These are phyloP conservation scores for Megalurothrips usitatus DNA, from an alignment of 2,888 invertebrate genomes.

Conservation along the genomic window DNA sequence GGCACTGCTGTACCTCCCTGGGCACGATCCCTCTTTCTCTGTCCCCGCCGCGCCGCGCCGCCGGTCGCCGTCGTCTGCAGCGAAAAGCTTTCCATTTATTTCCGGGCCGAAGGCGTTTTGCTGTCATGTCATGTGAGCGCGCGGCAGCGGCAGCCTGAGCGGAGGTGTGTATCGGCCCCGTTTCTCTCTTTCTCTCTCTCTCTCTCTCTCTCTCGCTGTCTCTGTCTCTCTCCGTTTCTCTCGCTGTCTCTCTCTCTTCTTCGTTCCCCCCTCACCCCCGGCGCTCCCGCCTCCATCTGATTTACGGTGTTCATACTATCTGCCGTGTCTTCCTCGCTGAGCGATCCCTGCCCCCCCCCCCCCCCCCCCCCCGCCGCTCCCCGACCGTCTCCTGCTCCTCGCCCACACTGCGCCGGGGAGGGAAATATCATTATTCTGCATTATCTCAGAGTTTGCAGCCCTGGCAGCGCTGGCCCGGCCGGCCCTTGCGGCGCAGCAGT, in stretches of 20 bases:
- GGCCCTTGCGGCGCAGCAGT: background rate
- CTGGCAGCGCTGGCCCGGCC: background rate
- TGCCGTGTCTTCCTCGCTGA: slow-evolving; percentile 7
- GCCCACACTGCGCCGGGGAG: background rate
- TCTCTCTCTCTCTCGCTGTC: too few species aligned
- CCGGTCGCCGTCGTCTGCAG: background rate
- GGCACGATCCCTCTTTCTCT: background rate
- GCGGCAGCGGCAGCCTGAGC: background rate
- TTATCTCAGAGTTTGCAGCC: background rate
- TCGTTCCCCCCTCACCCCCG: background rate
- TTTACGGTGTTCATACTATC: slow-evolving; percentile 25
- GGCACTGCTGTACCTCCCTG: background rate
- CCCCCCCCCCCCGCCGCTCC: background rate
- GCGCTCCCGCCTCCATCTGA: background rate
- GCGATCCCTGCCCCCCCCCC: background rate
- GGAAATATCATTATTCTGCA: slow-evolving; percentile 21
- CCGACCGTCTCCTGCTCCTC: background rate
- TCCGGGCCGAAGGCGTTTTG: background rate
- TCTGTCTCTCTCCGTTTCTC: too few species aligned
- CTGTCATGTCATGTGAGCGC: slow-evolving; percentile 25
- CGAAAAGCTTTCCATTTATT: slow-evolving; percentile 22
- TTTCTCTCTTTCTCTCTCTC: background rate
- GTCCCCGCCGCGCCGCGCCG: background rate
- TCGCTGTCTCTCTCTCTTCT: background rate
- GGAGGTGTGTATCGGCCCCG: background rate